These are phyloP conservation scores for silkworm (Bombyx mori) DNA, from an alignment of 1,140 invertebrate genomes.

Conservation along the genomic window ASM3026992v2 NC_085110.1:12913501-12914000, in stretches of 20 bases:
- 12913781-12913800: constrained; percentile 59
- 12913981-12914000: constrained; percentile 66
- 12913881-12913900: constrained; percentile 62
- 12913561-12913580: constrained; percentile 55
- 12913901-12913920: constrained; percentile 53
- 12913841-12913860: constrained; percentile 58
- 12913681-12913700: constrained; percentile 63
- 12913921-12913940: constrained; percentile 66
- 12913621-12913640: constrained; percentile 59
- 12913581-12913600: constrained; percentile 63
- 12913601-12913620: constrained; percentile 65
- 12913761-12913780: constrained; percentile 62
- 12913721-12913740: constrained; percentile 60
- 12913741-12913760: constrained; percentile 62
- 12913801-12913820: constrained; percentile 50
- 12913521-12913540: constrained; percentile 68
- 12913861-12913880: constrained; percentile 58
- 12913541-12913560: constrained; percentile 68
- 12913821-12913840: constrained; percentile 57
- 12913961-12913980: constrained; percentile 61
- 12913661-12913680: constrained; percentile 69
- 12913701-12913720: constrained; percentile 60
- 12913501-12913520: constrained; percentile 66
- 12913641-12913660: constrained; percentile 64
- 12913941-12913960: constrained; percentile 62